These are phyloP conservation scores for Anas platyrhynchos DNA, from an alignment of 2,113 vertebrate species.

Conservation along the genomic window DNA sequence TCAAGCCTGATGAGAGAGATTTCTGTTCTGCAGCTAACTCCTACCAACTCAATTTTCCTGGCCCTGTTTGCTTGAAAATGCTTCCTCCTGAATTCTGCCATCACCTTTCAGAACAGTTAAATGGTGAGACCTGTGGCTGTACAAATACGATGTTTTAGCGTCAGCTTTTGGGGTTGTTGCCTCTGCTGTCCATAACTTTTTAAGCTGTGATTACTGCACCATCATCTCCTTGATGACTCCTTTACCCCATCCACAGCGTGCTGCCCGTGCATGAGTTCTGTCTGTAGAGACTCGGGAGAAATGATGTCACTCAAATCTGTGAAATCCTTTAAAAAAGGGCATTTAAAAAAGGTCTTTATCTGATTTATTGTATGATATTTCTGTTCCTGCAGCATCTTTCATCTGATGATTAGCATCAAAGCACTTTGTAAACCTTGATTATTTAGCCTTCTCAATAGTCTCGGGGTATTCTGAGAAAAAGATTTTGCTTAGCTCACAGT, in stretches of 20 bases:
- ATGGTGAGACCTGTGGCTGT: not conserved
- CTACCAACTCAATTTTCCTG: not conserved
- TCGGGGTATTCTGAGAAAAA: not conserved
- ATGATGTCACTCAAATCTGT: not conserved
- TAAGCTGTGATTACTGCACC: not conserved
- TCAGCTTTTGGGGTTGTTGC: not conserved
- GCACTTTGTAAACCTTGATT: not conserved
- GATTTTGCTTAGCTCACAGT: not conserved
- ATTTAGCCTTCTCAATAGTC: not conserved
- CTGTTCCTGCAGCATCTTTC: not conserved
- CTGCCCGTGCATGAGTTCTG: not conserved
- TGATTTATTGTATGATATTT: not conserved
- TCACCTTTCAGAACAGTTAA: not conserved
- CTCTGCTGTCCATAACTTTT: not conserved
- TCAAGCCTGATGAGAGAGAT: not conserved
- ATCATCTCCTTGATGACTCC: not conserved
- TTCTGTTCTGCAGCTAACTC: not conserved
- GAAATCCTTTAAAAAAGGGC: not conserved
- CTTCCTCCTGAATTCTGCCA: not conserved
- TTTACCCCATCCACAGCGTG: not conserved
- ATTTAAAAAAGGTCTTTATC: not conserved
- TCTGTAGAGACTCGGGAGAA: not conserved
- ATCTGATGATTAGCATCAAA: not conserved
- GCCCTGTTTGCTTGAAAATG: not conserved
- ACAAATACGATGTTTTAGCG: not conserved